Base-by-base conservation (phyloP, 2,888 invertebrate genomes). In the Drosophila vallismaia region DNA sequence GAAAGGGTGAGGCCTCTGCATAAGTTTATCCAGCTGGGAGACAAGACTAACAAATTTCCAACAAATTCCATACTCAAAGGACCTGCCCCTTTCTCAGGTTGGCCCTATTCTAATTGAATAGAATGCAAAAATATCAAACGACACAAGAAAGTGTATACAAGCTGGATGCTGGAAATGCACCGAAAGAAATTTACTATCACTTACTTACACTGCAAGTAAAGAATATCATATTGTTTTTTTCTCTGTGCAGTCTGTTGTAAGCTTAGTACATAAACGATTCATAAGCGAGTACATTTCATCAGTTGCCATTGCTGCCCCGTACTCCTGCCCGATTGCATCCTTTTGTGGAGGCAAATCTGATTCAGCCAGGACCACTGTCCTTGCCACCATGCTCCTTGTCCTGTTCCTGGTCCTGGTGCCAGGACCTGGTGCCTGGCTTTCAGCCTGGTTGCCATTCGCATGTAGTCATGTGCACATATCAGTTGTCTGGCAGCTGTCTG, bases 401-500 rank as follows among this genome's bases (percentile, higher is more conserved):
- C 48, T 51, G 48, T 40, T 14, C 40, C 50, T 26, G 28, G 45
- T 56, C 2, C 33, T n/a, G 33, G 51, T 77, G 84, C 77, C 77
- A 80, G 84, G 80, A 2, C 56, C 33, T n/a, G 33, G 51, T 77
- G 84, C 77, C 77, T 83, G 84, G 80, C 73, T 76, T 71, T 57
- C 68, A 72, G 48, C 12, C 60, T 29, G n/a, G 14, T 26, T 71
- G 58, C 57, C 60, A 77, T 69, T 71, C 71, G 60, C 71, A 79
- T 71, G 86, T 81, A 78, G 59, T 89, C 85, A 89, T 82, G 85
- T 86, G 78, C 75, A 81, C 85, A 88, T 88, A 88, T 89, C 88
- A 89, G 89, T 77, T 77, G 89, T 87, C 89, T 87, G 89, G 88
- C 88, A 89, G 89, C 78, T 76, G 89, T 87, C 89, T 87, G 89